Conservation (phyloP, 2,797 vertebrate genomes). For the Peromyscus melanophrys region DNA sequence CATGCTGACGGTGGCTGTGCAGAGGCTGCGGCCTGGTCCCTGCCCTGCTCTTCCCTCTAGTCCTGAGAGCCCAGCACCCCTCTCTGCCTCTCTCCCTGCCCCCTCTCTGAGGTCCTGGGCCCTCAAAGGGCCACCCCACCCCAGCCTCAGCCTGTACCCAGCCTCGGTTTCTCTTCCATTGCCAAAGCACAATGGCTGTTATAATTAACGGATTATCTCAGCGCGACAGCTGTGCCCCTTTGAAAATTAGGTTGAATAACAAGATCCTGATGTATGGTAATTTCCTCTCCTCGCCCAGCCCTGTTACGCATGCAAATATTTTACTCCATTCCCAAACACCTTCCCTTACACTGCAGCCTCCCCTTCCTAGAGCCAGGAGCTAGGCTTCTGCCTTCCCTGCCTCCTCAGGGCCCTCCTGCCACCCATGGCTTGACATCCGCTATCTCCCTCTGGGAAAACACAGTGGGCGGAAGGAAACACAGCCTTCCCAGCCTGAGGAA, state of each 20-base stretch:
- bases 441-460: neutral
- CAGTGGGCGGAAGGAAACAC: neutral
- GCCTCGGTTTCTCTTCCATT: constrained; percentile 88
- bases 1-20: neutral
- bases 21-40: neutral
- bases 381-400: neutral
- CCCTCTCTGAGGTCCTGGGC: constrained; percentile 33
- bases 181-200: constrained; percentile 92
- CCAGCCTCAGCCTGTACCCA: constrained; percentile 58
- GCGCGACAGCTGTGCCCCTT: constrained; percentile 92
- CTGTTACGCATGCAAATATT: constrained; percentile 70
- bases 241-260: constrained; percentile 93
- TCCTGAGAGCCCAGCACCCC: neutral
- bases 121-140: constrained; percentile 16
- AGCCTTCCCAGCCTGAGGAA: neutral
- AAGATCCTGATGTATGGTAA: constrained; percentile 90
- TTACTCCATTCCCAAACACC: constrained; percentile 60
- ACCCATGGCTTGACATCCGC: neutral
- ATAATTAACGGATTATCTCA: constrained; percentile 94
- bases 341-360: constrained; percentile 16
- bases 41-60: neutral
- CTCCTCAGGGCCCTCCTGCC: neutral
- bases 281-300: constrained; percentile 87
- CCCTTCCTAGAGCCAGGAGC: constrained; percentile 51
- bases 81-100: constrained; percentile 31